These are phyloP conservation scores for Aricia agestis DNA, from an alignment of 1,140 invertebrate species.

Conservation along the genomic window DNA sequence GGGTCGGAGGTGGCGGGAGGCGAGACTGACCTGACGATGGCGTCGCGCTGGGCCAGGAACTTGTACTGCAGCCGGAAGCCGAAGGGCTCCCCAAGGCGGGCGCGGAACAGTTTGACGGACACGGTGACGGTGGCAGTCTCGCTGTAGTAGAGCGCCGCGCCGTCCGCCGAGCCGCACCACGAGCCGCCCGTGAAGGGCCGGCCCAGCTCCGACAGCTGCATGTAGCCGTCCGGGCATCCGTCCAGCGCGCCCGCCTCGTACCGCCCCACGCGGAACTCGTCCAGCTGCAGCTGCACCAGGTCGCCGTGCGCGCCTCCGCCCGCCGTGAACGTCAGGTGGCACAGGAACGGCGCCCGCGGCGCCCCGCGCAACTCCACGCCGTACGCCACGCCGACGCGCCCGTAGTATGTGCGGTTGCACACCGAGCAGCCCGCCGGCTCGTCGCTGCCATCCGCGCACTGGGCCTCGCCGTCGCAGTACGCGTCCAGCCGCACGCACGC, in stretches of 20 bases:
- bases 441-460: constrained; percentile 89
- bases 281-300: constrained; percentile 89
- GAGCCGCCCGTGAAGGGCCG: constrained; percentile 88
- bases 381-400: constrained; percentile 89
- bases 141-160: constrained; percentile 88
- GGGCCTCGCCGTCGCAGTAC: constrained; percentile 89
- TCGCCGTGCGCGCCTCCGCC: constrained; percentile 89
- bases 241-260: constrained; percentile 81
- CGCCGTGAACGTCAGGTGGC: constrained; percentile 92
- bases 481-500: constrained; percentile 88
- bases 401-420: constrained; percentile 92
- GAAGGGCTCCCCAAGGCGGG: constrained; percentile 81
- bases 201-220: constrained; percentile 88
- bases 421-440: constrained; percentile 89
- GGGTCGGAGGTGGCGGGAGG: not conserved
- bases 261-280: constrained; percentile 87
- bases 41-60: constrained; percentile 69
- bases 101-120: constrained; percentile 85
- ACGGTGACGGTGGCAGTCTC: constrained; percentile 89
- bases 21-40: constrained; percentile 77
- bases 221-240: constrained; percentile 88
- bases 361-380: constrained; percentile 83
- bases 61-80: constrained; percentile 85
- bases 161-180: constrained; percentile 87
- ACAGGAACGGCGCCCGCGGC: constrained; percentile 87